Evolutionary conservation across 2,888 invertebrate species (phyloP).

Genomic region (Cephus runcator): DNA sequence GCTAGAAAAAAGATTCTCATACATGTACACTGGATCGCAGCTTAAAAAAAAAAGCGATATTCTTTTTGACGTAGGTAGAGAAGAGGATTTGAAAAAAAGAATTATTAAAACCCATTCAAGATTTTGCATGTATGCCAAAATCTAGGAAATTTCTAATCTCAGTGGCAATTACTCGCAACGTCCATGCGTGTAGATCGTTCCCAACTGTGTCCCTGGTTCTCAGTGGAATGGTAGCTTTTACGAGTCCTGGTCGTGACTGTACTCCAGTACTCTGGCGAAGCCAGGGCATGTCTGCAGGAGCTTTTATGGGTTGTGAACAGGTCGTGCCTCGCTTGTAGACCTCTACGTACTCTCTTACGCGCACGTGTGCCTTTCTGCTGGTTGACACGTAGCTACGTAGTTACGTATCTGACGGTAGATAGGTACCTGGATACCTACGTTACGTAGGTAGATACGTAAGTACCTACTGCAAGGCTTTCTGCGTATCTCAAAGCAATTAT

Average conservation of each 20-base stretch:
- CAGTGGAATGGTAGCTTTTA: neutral
- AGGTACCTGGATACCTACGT: neutral
- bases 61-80: neutral
- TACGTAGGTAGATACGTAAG: neutral
- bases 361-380: neutral
- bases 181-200: neutral
- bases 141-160: neutral
- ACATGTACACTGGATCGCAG: neutral
- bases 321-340: conserved; percentile 19
- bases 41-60: neutral
- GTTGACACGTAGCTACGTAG: neutral
- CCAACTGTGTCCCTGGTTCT: neutral
- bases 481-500: conserved; percentile 27
- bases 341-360: neutral
- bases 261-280: conserved; percentile 11
- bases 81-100: neutral
- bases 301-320: conserved; percentile 25
- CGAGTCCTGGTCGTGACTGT: conserved; percentile 17
- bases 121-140: neutral
- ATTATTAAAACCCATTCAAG: neutral
- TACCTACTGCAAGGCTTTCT: conserved; percentile 2
- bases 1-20: neutral
- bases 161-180: neutral
- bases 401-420: neutral
- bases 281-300: conserved; percentile 16